Base-by-base conservation (phyloP, 1,140 invertebrate species). In the Dufourea novaeangliae region DNA sequence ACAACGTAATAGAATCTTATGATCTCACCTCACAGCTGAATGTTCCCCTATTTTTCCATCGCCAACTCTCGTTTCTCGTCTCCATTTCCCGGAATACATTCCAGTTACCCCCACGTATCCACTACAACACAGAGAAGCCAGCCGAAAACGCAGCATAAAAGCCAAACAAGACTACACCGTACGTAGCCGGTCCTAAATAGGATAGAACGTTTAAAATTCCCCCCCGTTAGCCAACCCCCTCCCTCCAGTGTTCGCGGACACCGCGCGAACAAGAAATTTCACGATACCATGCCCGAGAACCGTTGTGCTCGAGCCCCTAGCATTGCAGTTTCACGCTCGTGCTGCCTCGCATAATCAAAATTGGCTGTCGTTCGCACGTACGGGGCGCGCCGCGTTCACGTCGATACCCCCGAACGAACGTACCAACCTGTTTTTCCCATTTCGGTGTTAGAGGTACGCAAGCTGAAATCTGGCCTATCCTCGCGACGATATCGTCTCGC, bases 391-490 rank as follows among this genome's bases (percentile, higher is more conserved):
- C n/a, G n/a, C 11, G 52, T 29, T 57, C 25, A 17, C 7, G 25
- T n/a, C 20, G 41, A 46, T n/a, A n/a, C n/a, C n/a, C n/a, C n/a
- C n/a, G n/a, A n/a, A n/a, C n/a, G n/a, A n/a, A n/a, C n/a, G n/a
- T n/a, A n/a, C n/a, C n/a, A n/a, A n/a, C n/a, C n/a, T n/a, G n/a
- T n/a, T n/a, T n/a, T n/a, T n/a, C n/a, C n/a, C n/a, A n/a, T n/a
- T n/a, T n/a, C n/a, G n/a, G n/a, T n/a, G n/a, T n/a, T n/a, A n/a
- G n/a, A n/a, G n/a, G n/a, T n/a, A n/a, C n/a, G n/a, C n/a, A n/a
- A n/a, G n/a, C n/a, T n/a, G 46, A 50, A 50, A 56, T 56, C 54
- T 29, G 54, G 27, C 27, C 54, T 56, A 56, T 56, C 27, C 54
- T 27, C 5, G 8, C 59, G 34, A 22, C 10, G 59, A 61, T 37